Percentiles rank a stretch among this genome's conserved stretches.
phyloP scores from a whole-genome alignment of 2,797 vertebrate genomes.

The Picus viridis region DNA sequence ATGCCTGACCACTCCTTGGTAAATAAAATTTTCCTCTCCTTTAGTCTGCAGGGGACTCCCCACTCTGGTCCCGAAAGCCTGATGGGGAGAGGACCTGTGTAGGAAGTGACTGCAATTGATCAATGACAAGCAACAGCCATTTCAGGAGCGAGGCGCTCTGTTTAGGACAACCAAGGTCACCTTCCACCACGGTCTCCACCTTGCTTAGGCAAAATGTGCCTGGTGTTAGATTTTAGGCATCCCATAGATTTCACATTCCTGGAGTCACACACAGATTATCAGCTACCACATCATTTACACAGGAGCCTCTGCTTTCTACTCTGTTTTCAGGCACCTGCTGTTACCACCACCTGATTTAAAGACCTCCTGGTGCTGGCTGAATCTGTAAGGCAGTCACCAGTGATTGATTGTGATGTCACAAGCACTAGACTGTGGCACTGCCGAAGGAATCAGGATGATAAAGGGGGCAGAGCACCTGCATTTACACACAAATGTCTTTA shows the following conservation, averaged over 20 bases:
- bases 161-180: background rate
- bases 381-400: slow-evolving; percentile 6
- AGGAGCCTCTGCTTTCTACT: slow-evolving; percentile 5
- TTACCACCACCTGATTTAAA: background rate
- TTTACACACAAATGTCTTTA: slow-evolving; percentile 21
- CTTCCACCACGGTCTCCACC: background rate
- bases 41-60: background rate
- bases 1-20: too few relatives aligned
- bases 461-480: background rate
- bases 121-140: background rate
- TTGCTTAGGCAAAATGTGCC: background rate
- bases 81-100: background rate
- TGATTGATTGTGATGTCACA: slow-evolving; percentile 40
- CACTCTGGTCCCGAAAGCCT: slow-evolving; percentile 7
- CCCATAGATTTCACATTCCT: background rate
- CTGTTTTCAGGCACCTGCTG: background rate
- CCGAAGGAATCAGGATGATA: background rate
- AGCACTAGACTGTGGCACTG: background rate
- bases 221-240: background rate
- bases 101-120: accelerated
- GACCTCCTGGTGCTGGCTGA: background rate
- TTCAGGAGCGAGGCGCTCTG: background rate
- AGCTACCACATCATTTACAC: background rate
- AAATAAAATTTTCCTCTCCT: too few relatives aligned
- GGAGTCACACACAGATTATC: background rate